phyloP scores from a whole-genome alignment of 2,113 vertebrate genomes.

The Corythoichthys haematopterus region DNA sequence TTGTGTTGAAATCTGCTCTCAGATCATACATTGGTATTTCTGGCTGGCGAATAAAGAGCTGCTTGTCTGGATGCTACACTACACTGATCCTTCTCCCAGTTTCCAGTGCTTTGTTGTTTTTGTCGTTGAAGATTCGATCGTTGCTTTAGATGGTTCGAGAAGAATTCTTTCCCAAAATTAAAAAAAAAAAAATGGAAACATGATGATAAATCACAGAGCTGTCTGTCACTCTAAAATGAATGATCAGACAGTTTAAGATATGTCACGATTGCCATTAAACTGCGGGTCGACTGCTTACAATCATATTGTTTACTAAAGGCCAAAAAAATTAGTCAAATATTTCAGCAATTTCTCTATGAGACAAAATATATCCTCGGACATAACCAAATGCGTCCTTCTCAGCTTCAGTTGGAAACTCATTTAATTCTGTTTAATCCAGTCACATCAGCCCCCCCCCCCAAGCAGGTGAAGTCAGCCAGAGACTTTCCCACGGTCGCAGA shows the following conservation, averaged over 20 bases:
- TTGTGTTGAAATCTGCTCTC: conserved; percentile 16
- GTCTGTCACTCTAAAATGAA: conserved; percentile 28
- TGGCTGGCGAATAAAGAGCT: conserved; percentile 25
- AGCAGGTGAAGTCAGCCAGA: conserved; percentile 75
- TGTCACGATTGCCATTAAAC: conserved; percentile 47
- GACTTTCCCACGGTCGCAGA: conserved; percentile 77
- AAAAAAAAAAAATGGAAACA: conserved; percentile 17
- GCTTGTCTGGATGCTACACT: conserved; percentile 33
- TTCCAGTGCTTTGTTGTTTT: neutral
- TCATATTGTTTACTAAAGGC: conserved; percentile 21
- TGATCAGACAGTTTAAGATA: conserved; percentile 35
- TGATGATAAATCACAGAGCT: conserved; percentile 51
- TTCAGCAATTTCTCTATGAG: conserved; percentile 23
- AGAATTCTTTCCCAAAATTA: conserved; percentile 32
- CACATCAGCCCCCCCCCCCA: conserved; percentile 50
- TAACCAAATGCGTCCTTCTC: conserved; percentile 15
- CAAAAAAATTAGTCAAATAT: conserved; percentile 36
- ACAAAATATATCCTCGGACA: conserved; percentile 8
- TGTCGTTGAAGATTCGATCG: conserved; percentile 2
- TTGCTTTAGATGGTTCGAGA: conserved; percentile 19
- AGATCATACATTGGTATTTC: conserved; percentile 25
- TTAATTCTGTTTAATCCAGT: conserved; percentile 68
- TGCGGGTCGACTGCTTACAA: conserved; percentile 55
- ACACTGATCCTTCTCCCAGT: conserved; percentile 15
- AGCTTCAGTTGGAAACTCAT: conserved; percentile 54